Evolutionary conservation across 2,888 invertebrate genomes (phyloP).

Genomic region (Tromatobia lineatoria): DNA sequence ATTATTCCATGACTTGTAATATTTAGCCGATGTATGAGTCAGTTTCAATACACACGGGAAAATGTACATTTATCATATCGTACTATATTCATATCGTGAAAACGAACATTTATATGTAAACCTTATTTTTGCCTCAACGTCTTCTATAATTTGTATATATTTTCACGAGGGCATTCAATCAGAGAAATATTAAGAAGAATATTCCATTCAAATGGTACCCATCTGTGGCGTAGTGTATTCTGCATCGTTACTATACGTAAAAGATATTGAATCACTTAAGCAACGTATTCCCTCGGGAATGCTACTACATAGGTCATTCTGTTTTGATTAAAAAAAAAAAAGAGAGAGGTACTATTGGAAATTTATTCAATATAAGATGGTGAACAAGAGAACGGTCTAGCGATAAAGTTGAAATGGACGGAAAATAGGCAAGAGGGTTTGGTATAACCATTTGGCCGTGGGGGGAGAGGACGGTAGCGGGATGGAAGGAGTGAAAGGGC

Average conservation of each 20-base stretch:
- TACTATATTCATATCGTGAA: too few relatives aligned
- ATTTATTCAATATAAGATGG: conserved; percentile 41
- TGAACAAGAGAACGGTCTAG: conserved; percentile 36
- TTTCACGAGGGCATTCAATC: too few relatives aligned
- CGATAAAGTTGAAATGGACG: conserved; percentile 59
- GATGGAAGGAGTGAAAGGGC: conserved; percentile 31
- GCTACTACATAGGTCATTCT: conserved; percentile 1
- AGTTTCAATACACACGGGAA: too few relatives aligned
- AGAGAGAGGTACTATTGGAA: conserved; percentile 23
- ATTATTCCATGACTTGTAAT: too few relatives aligned
- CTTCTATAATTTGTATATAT: too few relatives aligned
- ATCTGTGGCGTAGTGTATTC: too few relatives aligned
- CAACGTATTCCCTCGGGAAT: background rate
- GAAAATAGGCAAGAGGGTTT: conserved; percentile 47
- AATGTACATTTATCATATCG: too few relatives aligned
- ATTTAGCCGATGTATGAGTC: too few relatives aligned
- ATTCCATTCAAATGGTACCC: background rate
- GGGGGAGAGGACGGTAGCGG: conserved; percentile 7
- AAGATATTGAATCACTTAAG: background rate
- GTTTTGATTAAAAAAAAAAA: conserved; percentile 40
- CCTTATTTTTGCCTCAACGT: too few relatives aligned
- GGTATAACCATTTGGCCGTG: conserved; percentile 47
- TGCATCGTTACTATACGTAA: background rate
- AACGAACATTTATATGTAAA: too few relatives aligned
- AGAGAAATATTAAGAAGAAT: background rate